Evolutionary conservation across 2,797 vertebrate species (phyloP), one percentile per base, ranked within the genome.

Genomic region (Diplodus sargus): DNA sequence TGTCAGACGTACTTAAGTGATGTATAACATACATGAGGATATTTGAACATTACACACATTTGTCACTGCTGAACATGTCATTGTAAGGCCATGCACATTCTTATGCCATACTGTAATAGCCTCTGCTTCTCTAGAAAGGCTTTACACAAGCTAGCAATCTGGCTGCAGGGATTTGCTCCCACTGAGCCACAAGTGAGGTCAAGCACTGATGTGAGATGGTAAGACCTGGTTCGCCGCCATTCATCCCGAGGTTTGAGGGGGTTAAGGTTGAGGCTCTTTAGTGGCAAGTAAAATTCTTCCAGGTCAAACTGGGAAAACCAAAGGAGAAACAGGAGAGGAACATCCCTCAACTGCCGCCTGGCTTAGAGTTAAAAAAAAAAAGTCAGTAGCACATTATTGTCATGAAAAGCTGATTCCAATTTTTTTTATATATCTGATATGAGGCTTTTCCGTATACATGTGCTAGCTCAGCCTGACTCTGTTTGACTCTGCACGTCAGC

Each of bases 121-220:
- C 60, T 20, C 25, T 16, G 16, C 47, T 39, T 60, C 57, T 53
- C 16, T 39, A 13, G 13, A 4, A 43, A 13, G 4, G 52, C 11
- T 63, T 63, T 62, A 8, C 1, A 23, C 30, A 57, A 56, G 30
- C 28, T 10, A 52, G 15, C 11, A 57, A 45, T 18, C 28, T 0
- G 3, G 28, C 48, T 54, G 48, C 53, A 53, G 42, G 54, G 43
- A 45, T 81, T 66, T 67, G 18, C 43, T 81, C 48, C 79, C 56
- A 59, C 61, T 61, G 49, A 65, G 48, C 25, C 28, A 60, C 73
- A 60, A 61, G 54, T 3, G 22, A 66, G 48, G 25, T 67, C 49
- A 9, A 48, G 15, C n/a, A 20, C 22, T n/a, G 51, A 47, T 42
- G 4, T 23, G 20, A 45, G 30, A 17, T 0, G 28, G 74, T 65